Percentiles rank a stretch among this genome's conserved stretches.
phyloP scores from a whole-genome alignment of 1,140 invertebrate species.

The Zaprionus ornatus region DNA sequence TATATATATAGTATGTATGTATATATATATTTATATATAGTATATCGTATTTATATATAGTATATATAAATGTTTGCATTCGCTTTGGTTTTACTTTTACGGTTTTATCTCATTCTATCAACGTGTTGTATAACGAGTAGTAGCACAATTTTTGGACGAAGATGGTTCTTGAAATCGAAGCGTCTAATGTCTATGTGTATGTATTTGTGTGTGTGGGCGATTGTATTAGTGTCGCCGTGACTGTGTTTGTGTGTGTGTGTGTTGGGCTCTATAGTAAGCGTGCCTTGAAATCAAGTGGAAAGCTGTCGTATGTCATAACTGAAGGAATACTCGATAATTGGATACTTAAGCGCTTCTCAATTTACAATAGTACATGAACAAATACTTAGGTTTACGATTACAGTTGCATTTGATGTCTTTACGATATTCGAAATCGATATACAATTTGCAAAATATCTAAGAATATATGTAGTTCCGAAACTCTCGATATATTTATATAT shows the following conservation, averaged over 20 bases:
- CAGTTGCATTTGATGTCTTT: constrained; percentile 13
- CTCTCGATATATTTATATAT: constrained; percentile 16
- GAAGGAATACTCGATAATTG: constrained; percentile 13
- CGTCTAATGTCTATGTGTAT: constrained; percentile 52
- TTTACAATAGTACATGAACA: constrained; percentile 34
- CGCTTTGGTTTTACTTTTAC: constrained; percentile 17
- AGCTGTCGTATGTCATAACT: constrained; percentile 13
- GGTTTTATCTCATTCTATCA: constrained; percentile 57
- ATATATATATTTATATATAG: constrained; percentile 12
- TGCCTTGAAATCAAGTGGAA: constrained; percentile 28
- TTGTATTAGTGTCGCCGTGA: not conserved
- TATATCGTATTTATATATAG: constrained; percentile 8
- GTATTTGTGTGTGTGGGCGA: constrained; percentile 13
- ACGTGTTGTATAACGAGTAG: constrained; percentile 77
- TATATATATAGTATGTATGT: constrained; percentile 18
- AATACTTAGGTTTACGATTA: constrained; percentile 31
- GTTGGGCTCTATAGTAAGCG: constrained; percentile 30
- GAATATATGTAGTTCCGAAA: constrained; percentile 49
- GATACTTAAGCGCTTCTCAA: constrained; percentile 25
- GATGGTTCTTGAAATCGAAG: constrained; percentile 78
- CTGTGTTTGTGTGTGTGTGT: constrained; percentile 1
- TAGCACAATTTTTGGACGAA: constrained; percentile 81
- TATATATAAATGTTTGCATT: constrained; percentile 30
- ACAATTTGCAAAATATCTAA: constrained; percentile 19
- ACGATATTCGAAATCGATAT: constrained; percentile 22